Base-by-base conservation (phyloP, 1,140 invertebrate genomes). In the Caenorhabditis latens region DNA sequence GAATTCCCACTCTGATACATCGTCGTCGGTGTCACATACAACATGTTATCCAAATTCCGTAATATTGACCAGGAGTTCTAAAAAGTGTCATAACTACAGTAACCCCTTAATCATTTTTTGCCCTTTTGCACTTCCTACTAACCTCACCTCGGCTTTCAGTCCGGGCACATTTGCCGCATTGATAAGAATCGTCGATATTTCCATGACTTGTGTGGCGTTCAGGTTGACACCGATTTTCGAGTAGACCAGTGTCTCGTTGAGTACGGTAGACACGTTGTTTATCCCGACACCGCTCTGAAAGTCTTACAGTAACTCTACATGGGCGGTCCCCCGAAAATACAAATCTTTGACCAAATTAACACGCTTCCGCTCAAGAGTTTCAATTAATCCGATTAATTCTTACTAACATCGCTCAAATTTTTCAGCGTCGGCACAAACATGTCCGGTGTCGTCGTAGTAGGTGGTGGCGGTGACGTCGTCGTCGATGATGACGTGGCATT, bases 401-500 rank as follows among this genome's bases (percentile, higher is more conserved):
- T 19, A 63, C 84, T 55, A 53, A 85, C 84, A 63, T 85, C 67
- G 46, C 84, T 85, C 63, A 85, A 67, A 85, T 85, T 79, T 85
- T 71, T 53, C 32, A 85, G 55, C 63, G 48, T 75, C 40, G 84
- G 84, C 9, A 32, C 53, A 43, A 50, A 55, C 43, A 24, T 42
- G 32, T 48, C 50, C n/a, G 40, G 42, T 40, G 40, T 40, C 19
- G 82, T 58, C 13, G 82, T 84, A 4, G 82, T 84, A 42, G 53
- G 19, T 40, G 55, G 24, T 4, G 42, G 43, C 4, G 71, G 13
- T 48, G 79, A 19, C 7, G 65, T 43, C 16, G 65, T 16, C 21
- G 65, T 19, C 11, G 21, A 8, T 24, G 71, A 79, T 50, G 67
- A 75, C 67, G 43, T 75, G 67, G 67, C 42, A 46, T 79, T 79